These are phyloP conservation scores for Coregonus clupeaformis DNA, from an alignment of 2,113 vertebrate genomes.

Conservation along the genomic window DNA sequence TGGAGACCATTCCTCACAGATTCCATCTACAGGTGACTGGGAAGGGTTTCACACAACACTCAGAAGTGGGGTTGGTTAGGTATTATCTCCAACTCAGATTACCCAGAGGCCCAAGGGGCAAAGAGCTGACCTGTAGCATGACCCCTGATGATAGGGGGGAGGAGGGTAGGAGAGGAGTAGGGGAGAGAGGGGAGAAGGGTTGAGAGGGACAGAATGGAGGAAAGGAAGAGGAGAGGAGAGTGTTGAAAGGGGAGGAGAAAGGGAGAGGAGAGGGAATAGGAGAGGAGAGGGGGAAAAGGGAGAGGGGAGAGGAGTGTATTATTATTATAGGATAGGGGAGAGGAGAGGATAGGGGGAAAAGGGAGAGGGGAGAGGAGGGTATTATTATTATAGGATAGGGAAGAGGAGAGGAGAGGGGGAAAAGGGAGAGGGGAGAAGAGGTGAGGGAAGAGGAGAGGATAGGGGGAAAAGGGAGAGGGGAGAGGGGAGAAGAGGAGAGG, in stretches of 20 bases:
- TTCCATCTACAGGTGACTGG: constrained; percentile 71
- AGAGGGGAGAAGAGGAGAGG: constrained; percentile 54
- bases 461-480: neutral
- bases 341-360: no score
- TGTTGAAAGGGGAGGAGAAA: constrained; percentile 62
- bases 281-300: constrained; percentile 24
- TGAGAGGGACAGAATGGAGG: constrained; percentile 18
- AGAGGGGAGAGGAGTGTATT: no score
- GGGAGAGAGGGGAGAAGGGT: constrained; percentile 3
- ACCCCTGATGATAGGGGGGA: constrained; percentile 41
- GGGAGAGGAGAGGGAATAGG: constrained; percentile 21
- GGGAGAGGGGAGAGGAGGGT: no score
- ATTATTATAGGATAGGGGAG: no score
- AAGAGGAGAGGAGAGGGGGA: no score
- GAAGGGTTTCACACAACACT: constrained; percentile 44
- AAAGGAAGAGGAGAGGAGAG: constrained; percentile 3
- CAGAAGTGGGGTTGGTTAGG: constrained; percentile 40
- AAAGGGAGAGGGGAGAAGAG: constrained; percentile 21
- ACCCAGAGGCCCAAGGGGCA: constrained; percentile 65
- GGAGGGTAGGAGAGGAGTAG: constrained; percentile 19
- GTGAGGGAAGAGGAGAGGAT: constrained; percentile 24
- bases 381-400: no score
- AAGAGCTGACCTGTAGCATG: constrained; percentile 63
- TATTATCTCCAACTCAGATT: constrained; percentile 67
- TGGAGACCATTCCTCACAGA: constrained; percentile 62